Evolutionary conservation across 2,888 invertebrate species (phyloP).

Genomic region (Halocaridina rubra): DNA sequence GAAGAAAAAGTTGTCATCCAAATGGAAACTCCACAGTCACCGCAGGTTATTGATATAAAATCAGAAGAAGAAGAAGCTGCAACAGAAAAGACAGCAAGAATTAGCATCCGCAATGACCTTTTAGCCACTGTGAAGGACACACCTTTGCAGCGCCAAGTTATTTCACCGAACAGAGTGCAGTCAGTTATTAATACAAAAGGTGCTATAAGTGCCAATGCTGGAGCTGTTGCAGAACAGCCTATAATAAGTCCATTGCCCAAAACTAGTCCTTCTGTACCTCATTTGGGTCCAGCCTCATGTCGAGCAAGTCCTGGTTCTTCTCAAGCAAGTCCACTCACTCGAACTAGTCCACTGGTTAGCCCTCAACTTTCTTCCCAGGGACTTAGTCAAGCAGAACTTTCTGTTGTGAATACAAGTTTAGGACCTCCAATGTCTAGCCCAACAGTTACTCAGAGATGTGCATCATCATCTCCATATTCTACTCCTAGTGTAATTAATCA

Average conservation of each 20-base stretch:
- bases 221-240: background rate
- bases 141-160: background rate
- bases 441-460: background rate
- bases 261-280: conserved; percentile 9
- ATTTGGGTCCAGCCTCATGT: conserved; percentile 8
- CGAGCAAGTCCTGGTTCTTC: conserved; percentile 11
- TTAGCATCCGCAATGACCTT: conserved; percentile 44
- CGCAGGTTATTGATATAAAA: no score
- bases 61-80: background rate
- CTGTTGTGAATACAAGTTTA: background rate
- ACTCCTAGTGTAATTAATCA: no score
- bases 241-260: conserved; percentile 12
- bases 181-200: no score
- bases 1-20: no score
- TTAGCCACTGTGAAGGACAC: background rate
- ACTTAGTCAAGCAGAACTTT: background rate
- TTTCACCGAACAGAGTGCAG: no score
- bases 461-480: background rate
- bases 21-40: no score
- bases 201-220: no score
- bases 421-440: background rate
- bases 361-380: background rate
- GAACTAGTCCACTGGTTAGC: conserved; percentile 13
- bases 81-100: conserved; percentile 28
- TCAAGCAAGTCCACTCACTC: background rate